Base-by-base conservation (phyloP, 2,888 invertebrate species). In the Rhorus exstirpatorius region DNA sequence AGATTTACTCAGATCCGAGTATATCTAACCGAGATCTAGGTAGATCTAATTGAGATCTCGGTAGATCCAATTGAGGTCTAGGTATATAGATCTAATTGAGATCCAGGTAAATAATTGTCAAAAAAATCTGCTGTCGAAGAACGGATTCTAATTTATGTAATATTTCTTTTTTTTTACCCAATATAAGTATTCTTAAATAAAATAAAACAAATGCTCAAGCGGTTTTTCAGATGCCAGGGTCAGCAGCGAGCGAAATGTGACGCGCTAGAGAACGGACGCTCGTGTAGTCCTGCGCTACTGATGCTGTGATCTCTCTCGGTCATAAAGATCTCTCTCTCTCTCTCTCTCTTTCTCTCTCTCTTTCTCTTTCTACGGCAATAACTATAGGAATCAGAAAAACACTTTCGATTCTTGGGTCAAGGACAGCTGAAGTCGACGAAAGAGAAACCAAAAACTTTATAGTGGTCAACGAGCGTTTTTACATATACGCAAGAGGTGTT, bases 351-450 rank as follows among this genome's bases (percentile, higher is more conserved):
- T 44, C 44, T n/a, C 3, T 44, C 44, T n/a, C 44, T 10, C n/a
- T 44, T 6, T n/a, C 44, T 51, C 68, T 31, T 12, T 79, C 60
- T 46, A 63, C 72, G 58, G 79, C 61, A 81, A 70, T 72, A 70
- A 79, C 63, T 68, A 71, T 63, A 58, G n/a, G 81, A 78, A 84
- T 63, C 53, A 81, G 78, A 83, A 83, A 84, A 84, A 86, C 85
- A 88, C 88, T 88, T 88, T 88, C 88, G 84, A 87, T 87, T 87
- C 85, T 88, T 85, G 88, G 88, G 88, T 88, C 88, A 88, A 84
- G 88, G 88, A 83, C 88, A 75, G 71, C 46, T 78, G 72, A 83
- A 85, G 84, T 78, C 83, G 81, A 75, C 83, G 81, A 80, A 83
- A 85, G 83, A 83, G 86, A 86, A 85, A 86, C 84, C 84, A 68